Base-by-base conservation (phyloP, 2,888 invertebrate genomes). In the Trissonchulus latispiculum region DNA sequence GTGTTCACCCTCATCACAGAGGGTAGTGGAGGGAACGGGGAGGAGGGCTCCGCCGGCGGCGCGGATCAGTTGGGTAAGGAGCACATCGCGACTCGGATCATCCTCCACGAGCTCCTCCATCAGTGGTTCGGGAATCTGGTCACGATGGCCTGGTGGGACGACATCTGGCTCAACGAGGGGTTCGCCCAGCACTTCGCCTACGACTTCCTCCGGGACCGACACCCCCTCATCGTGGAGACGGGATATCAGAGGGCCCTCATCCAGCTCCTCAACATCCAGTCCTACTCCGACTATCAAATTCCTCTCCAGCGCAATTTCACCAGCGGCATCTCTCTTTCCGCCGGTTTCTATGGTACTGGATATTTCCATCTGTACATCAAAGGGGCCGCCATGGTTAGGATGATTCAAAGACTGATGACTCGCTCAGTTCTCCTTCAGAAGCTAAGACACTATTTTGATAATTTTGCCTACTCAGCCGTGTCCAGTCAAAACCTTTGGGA, bases 31-130 rank as follows among this genome's bases (percentile, higher is more conserved):
- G n/a, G n/a, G 18, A 59, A 59, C n/a, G 18, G 59, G n/a, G 8
- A 8, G 33, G 66, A 32, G 15, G 36, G 36, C n/a, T 33, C 8
- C 28, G 64, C 8, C 64, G 59, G 70, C 8, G n/a, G 3, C 15
- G 8, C 3, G 8, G 68, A 68, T 32, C n/a, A 29, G 28, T 23
- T 48, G 8, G 23, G 48, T 23, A 70, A 70, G 23, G 32, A 62
- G n/a, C 3, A 37, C 2, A 2, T 36, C 1, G 8, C 61, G 23
- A 37, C 2, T 32, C 67, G 81, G 33, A 83, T 86, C 3, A 81
- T 84, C 28, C 79, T 84, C 1, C 85, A 85, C 76, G 85, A 86
- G 76, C 78, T 85, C 3, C 83, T 84, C 3, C 85, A 85, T 77
- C 82, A 83, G 73, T 82, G 80, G 80, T 83, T 83, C 70, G 83